Base-by-base conservation (phyloP, 2,113 vertebrate species). In the Hymenochirus boettgeri region DNA sequence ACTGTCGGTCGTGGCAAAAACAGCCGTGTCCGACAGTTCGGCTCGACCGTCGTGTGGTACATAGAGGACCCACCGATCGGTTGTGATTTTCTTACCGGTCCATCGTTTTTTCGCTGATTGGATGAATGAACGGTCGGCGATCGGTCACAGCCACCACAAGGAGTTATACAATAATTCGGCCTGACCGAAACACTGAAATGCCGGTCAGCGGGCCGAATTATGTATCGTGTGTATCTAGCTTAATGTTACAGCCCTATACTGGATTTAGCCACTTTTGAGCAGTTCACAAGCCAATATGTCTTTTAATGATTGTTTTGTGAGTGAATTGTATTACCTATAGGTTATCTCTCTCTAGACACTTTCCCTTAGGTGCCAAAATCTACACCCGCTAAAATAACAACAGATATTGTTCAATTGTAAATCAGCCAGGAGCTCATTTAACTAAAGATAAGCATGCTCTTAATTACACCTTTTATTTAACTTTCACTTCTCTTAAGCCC, bases 401-500 rank as follows among this genome's bases (percentile, higher is more conserved):
- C 46, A 58, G 31, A 58, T 42, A 60, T 59, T 60, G 51, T 45
- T 50, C 37, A 19, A 51, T 21, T 58, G 55, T 66, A 51, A 66
- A 66, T 22, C 54, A 22, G 54, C 55, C 47, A 23, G 45, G 45
- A 42, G 42, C 26, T 74, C 60, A 78, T 80, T 83, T 79, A 76
- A 77, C 72, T 77, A 69, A 69, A 74, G 70, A 79, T 76, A 79
- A 79, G 75, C 57, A 25, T 71, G 74, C 77, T 82, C 80, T 80
- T 81, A 80, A 82, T 80, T 80, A 82, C 75, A 77, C 74, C 77
- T 81, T 80, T 58, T 77, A 71, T 77, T 82, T 83, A 78, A 75
- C 76, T 79, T 75, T 80, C 72, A 78, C 77, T 59, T 67, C 25
- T 39, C 70, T 63, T 39, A 4, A 71, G 74, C 70, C 73, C 74